Evolutionary conservation across 2,113 vertebrate species (phyloP), one percentile per base, ranked within the genome.

Genomic region (Nymphicus hollandicus): DNA sequence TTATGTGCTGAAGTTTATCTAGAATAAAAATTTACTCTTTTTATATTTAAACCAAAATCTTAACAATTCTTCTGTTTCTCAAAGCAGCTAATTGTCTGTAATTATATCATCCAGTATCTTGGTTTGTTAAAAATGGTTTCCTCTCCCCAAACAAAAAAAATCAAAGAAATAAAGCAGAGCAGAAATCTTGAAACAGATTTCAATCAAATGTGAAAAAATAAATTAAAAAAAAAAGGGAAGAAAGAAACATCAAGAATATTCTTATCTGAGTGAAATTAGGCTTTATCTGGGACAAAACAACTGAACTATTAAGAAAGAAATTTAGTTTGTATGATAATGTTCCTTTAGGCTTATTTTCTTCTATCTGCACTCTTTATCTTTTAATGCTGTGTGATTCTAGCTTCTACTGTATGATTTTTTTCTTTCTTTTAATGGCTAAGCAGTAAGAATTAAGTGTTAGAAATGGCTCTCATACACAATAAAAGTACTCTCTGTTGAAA

Each of bases 281-380:
- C 33, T 85, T 88, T 94, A 47, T 87, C 55, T 94, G 64, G 71
- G 74, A 89, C 66, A 89, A 91, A 96, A 76, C 49, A 94, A 61
- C 66, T 71, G 35, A 95, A 95, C 95, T 91, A 93, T 88, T 94
- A 88, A 91, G 89, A 31, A 24, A 91, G 23, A 94, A 86, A 82
- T 86, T 89, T 93, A 80, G 50, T 95, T 91, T 91, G 91, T 81
- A 94, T 88, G 84, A 73, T 71, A 72, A 52, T 82, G 27, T 88
- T 93, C 87, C 89, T 97, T 93, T 88, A 96, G 79, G 66, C 85
- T 89, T 94, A 15, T 64, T 93, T 94, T 82, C 22, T 88, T 93
- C 58, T 86, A 4, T 85, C 71, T 55, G 29, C 24, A 25, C 28
- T 95, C 25, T 87, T 81, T 92, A 86, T 87, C 55, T 72, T 95